Evolutionary conservation across 23 tunicate genomes (phyloP), one percentile per base, ranked within the genome.

Genomic region (Ciona savignyi): DNA sequence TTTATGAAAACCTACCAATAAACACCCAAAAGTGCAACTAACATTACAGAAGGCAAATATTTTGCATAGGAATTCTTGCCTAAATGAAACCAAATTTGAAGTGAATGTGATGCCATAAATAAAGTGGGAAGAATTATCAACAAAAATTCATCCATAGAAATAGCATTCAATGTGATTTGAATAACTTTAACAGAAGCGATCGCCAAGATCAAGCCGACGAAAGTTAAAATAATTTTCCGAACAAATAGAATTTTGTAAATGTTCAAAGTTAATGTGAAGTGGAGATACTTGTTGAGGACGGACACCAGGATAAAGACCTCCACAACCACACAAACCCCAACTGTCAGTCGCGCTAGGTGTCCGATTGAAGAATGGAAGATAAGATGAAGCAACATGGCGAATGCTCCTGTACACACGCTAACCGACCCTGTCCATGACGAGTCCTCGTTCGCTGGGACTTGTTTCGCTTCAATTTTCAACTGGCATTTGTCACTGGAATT

Each of bases 311-410:
- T 29, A 33, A 66, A 66, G 30, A 66, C 30, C 4, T 66, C 70
- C 19, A 66, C 70, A 27, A 66, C 70, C 20, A 66, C 29, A 66
- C 70, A 66, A 19, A 66, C 70, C 1, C 70, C 70, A 66, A 66
- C 30, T 3, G 70, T 66, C 19, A 66, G 70, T 66, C 30, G 70
- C 2, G 70, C 70, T 20, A 66, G 29, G 2, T 32, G 70, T 23
- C 70, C 22, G 33, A 66, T 33, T 2, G 70, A 66, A 66, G 29
- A 33, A 9, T 66, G 70, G 30, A 66, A 33, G 25, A 66, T 66
- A 22, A 32, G 20, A 25, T 66, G 70, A 29, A 66, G 4, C 25
- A 66, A 27, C 29, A 66, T 33, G 2, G 30, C 70, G 30, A 66
- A 66, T 25, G 70, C 70, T 1, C 70, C 70, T 1, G 70, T 29